Base-by-base conservation (phyloP, 2,888 invertebrate genomes). In the Pyrgus malvae region DNA sequence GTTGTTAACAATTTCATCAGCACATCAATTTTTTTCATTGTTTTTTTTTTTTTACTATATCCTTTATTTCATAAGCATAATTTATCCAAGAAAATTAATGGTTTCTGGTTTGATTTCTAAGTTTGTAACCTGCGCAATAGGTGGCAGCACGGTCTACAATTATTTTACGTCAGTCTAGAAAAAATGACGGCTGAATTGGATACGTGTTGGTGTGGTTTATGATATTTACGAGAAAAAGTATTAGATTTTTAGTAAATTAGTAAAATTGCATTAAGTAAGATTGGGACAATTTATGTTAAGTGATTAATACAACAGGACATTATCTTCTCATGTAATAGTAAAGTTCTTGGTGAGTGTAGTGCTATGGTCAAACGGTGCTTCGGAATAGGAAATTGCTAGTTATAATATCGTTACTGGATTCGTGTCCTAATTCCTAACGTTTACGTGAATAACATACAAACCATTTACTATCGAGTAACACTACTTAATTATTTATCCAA, bases 221-320 rank as follows among this genome's bases (percentile, higher is more conserved):
- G 89, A 90, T 90, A 90, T 89, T 90, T 90, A 90, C 86, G 88
- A 78, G 83, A 80, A 85, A 80, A 83, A 88, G 81, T 86, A 83
- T 80, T 84, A 83, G 62, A 70, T 71, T 80, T 79, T 72, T 82
- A 78, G 72, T 78, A 80, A 77, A 69, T 68, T 78, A 75, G 71
- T 74, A 65, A 68, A 72, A 74, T 68, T 69, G 56, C 66, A 68
- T 70, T 68, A 68, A 72, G 69, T 73, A 73, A 69, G 67, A 70
- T 62, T 66, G 65, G 66, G 66, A 74, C 69, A 66, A 69, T 72
- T 73, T 71, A 68, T 73, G 68, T 71, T 79, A 76, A 83, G 83
- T 88, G 84, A 72, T 77, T 66, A 69, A 74, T 73, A 74, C 59
- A 67, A 62, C 65, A 72, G 67, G 67, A 78, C 66, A 71, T 65